Conservation (phyloP, 2,113 vertebrate species). For the Oncorhynchus tshawytscha region DNA sequence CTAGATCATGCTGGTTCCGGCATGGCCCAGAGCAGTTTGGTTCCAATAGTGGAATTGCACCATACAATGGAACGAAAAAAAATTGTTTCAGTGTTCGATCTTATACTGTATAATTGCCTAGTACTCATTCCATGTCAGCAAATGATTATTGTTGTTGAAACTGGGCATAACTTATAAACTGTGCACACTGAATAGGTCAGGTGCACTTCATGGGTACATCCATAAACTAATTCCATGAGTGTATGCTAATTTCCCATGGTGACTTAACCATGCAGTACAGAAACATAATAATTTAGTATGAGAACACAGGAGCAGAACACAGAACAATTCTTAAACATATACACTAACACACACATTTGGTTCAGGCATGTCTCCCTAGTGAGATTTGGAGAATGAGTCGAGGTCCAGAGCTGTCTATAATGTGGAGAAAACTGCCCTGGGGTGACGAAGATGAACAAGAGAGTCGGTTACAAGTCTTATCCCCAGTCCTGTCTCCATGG, state of each 20-base stretch:
- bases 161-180: not conserved
- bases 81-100: too few species aligned
- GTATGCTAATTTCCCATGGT: not conserved
- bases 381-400: constrained; percentile 28
- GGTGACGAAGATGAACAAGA: constrained; percentile 53
- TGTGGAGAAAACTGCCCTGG: constrained; percentile 53
- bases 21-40: too few species aligned
- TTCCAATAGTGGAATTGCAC: too few species aligned
- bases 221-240: not conserved
- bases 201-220: not conserved
- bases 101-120: too few species aligned
- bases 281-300: not conserved
- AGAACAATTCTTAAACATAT: not conserved
- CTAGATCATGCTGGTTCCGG: too few species aligned
- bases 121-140: not conserved
- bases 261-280: not conserved
- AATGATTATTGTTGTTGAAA: not conserved
- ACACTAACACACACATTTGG: constrained; percentile 12
- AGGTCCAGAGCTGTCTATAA: constrained; percentile 28
- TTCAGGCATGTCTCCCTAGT: constrained; percentile 22
- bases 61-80: too few species aligned
- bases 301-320: not conserved
- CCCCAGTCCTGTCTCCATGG: constrained; percentile 54
- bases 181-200: not conserved
- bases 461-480: constrained; percentile 53